Base-by-base conservation (phyloP, 1,140 invertebrate species). In the Cataglyphis hispanica region DNA sequence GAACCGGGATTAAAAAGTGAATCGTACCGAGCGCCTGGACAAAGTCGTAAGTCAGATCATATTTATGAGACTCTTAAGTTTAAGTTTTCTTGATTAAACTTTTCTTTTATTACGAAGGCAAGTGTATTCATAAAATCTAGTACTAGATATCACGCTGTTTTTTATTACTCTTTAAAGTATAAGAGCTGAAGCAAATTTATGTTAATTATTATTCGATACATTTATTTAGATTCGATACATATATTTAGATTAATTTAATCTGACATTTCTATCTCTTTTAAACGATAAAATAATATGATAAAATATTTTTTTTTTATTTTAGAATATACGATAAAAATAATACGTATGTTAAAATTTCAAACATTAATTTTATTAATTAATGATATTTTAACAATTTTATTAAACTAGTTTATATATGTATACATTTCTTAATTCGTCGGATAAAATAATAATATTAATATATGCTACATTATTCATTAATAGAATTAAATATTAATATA, bases 1-100 rank as follows among this genome's bases (percentile, higher is more conserved):
- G 78, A 83, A 60, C 78, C 27, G 37, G 25, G 67, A 74, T 83
- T 83, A 83, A 83, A 83, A 83, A 83, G 78, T 83, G 78, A 81
- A 37, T 46, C 66, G 67, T 72, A 72, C 53, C 66, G 53, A 43
- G 50, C 53, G 50, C 34, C 19, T 25, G 34, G 6, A 37, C 40
- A 13, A 53, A 37, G 37, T 74, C 53, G 31, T 83, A 83, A 83
- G 78, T 83, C 56, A 83, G 53, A 83, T 83, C 78, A 83, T 83
- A 83, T 72, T 83, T 83, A 83, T 61, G 56, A 74, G 53, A 43
- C 66, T 60, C 25, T 72, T 81, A 60, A 60, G 34, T 72, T 81
- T 58, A 81, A 69, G 7, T 81, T 74, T 83, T 60, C 27, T 74
- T 34, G 37, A 60, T 72, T 83, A 83, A 74, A 83, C 10, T 31